These are phyloP conservation scores for Drosophila atroscutellata DNA, from an alignment of 2,888 invertebrate genomes.

Conservation along the genomic window DNA sequence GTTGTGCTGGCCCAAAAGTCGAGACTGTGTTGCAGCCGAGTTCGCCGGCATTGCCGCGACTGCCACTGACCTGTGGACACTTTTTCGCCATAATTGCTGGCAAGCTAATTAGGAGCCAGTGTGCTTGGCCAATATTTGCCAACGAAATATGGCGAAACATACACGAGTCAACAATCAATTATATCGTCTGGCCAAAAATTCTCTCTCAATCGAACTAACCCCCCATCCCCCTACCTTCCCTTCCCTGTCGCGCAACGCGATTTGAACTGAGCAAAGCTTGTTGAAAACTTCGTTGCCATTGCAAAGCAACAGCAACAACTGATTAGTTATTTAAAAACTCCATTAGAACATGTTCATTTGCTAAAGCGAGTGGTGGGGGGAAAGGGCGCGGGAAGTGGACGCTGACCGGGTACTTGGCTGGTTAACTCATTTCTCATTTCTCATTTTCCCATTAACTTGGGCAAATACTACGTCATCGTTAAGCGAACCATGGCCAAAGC, in stretches of 20 bases:
- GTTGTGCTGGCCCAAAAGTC: constrained; percentile 20
- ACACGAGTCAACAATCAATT: constrained; percentile 59
- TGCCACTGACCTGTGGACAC: constrained; percentile 29
- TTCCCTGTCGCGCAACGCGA: neutral
- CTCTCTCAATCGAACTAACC: neutral
- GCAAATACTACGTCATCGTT: constrained; percentile 65
- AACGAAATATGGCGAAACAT: constrained; percentile 18
- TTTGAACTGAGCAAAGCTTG: constrained; percentile 1
- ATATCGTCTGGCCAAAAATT: constrained; percentile 25
- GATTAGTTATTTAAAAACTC: constrained; percentile 74
- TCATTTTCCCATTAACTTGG: constrained; percentile 67
- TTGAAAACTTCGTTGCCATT: constrained; percentile 26
- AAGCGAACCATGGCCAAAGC: constrained; percentile 55
- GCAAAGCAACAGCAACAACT: constrained; percentile 40
- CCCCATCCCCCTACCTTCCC: neutral
- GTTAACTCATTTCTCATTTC: constrained; percentile 58
- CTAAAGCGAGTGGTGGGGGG: constrained; percentile 7
- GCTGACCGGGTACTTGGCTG: constrained; percentile 2
- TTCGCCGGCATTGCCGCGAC: neutral
- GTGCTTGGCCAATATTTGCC: constrained; percentile 30
- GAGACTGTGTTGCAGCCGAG: constrained; percentile 4
- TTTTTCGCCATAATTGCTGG: constrained; percentile 51
- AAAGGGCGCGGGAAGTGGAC: neutral
- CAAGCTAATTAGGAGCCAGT: constrained; percentile 28
- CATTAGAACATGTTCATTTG: constrained; percentile 62